A percentile compares a stretch with the other conserved stretches of the same genome.
Conservation (phyloP, 37 sponge, comb jelly and placozoan genomes). For the Petrosia ficiformis region DNA sequence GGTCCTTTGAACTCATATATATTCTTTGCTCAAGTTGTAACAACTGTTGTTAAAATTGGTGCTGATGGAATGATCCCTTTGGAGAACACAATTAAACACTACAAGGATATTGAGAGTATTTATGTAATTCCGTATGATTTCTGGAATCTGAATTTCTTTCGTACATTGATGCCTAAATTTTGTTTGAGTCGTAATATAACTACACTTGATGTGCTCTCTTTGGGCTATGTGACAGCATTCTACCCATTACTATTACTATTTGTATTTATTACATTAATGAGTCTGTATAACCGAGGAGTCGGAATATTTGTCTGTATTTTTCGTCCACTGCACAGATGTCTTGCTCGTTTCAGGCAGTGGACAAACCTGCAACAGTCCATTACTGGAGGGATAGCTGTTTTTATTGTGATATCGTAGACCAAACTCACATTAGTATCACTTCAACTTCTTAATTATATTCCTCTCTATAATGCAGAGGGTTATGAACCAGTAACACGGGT, state of each 20-base stretch:
- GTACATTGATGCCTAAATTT: neutral
- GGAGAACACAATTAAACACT: neutral
- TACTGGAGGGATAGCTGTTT: constrained; percentile 6
- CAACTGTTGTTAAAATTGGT: constrained; percentile 22
- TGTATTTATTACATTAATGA: neutral
- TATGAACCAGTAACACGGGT: neutral
- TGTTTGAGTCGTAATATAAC: neutral
- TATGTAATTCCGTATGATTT: neutral
- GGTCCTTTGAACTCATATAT: constrained; percentile 50
- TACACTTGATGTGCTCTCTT: neutral
- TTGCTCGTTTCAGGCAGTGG: neutral
- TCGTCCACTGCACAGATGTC: constrained; percentile 1
- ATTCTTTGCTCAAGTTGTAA: constrained; percentile 55
- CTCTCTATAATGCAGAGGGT: neutral
- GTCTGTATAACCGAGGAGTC: neutral
- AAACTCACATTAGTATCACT: neutral
- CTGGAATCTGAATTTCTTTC: neutral
- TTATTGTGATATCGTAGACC: constrained; percentile 4
- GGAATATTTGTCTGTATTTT: neutral
- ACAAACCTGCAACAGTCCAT: neutral
- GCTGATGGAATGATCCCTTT: constrained; percentile 9
- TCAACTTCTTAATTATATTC: neutral
- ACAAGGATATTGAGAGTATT: neutral
- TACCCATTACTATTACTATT: neutral
- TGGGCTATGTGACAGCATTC: neutral